These are phyloP conservation scores for Scrobipalpa costella DNA, from an alignment of 2,888 invertebrate species.

Conservation along the genomic window DNA sequence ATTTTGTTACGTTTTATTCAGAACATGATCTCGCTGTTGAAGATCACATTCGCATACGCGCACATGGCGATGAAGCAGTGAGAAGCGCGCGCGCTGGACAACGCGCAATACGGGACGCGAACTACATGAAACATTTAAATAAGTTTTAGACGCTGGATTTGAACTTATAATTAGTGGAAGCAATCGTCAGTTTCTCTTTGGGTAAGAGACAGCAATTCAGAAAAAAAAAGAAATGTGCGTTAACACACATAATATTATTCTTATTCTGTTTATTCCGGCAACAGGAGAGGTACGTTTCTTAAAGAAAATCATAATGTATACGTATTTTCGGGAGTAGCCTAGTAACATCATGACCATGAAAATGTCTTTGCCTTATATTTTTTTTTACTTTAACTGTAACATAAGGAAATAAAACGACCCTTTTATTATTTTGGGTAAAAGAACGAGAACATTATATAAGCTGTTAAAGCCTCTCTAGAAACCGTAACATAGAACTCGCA, in stretches of 20 bases:
- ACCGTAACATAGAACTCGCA: too few species aligned
- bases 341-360: neutral
- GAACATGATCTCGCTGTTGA: constrained; percentile 90
- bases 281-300: neutral
- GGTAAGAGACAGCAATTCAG: too few species aligned
- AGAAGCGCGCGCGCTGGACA: constrained; percentile 90
- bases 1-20: too few species aligned
- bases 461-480: too few species aligned
- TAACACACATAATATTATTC: neutral
- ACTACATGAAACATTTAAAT: constrained; percentile 86
- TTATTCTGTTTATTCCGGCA: neutral
- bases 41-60: constrained; percentile 91
- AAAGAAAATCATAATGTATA: neutral
- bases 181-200: too few species aligned
- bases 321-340: neutral
- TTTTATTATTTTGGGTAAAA: neutral
- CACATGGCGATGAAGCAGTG: constrained; percentile 90
- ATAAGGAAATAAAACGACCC: neutral
- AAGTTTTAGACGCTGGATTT: too few species aligned
- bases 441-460: neutral
- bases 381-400: neutral
- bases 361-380: neutral
- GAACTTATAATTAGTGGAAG: too few species aligned
- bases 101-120: constrained; percentile 89
- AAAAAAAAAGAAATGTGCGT: neutral